phyloP scores from a whole-genome alignment of 2,797 vertebrate species.

The Notolabrus celidotus region DNA sequence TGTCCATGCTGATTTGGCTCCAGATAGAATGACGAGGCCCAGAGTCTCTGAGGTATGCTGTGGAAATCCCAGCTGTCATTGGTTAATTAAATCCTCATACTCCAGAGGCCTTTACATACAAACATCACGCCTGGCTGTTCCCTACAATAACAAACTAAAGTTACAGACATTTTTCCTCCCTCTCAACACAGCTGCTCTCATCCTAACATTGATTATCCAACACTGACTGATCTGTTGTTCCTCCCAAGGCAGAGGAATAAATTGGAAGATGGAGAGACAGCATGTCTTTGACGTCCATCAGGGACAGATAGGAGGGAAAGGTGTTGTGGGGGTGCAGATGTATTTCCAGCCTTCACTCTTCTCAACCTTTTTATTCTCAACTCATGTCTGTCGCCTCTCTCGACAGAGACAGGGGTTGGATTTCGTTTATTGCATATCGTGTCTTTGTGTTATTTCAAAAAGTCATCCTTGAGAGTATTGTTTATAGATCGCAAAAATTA shows the following conservation, averaged over 20 bases:
- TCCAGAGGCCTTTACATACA: conserved; percentile 69
- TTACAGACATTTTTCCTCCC: conserved; percentile 42
- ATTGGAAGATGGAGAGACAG: conserved; percentile 43
- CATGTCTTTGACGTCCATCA: conserved; percentile 13
- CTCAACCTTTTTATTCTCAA: not conserved
- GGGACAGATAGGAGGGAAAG: conserved; percentile 11
- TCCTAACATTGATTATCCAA: conserved; percentile 54
- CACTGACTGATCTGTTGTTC: conserved; percentile 69
- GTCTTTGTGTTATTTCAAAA: conserved; percentile 35
- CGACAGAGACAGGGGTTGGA: not conserved
- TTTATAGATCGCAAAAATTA: not conserved
- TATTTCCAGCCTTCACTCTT: conserved; percentile 12
- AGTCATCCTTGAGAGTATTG: conserved; percentile 19
- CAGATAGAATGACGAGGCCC: conserved; percentile 60
- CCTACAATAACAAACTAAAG: conserved; percentile 69
- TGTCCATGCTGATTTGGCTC: conserved; percentile 58
- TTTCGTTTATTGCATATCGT: conserved; percentile 16
- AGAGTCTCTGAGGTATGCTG: conserved; percentile 50
- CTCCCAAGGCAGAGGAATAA: conserved; percentile 36
- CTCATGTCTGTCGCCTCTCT: not conserved
- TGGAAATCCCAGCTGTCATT: conserved; percentile 70
- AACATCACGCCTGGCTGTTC: conserved; percentile 68
- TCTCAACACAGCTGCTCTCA: conserved; percentile 58
- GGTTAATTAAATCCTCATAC: conserved; percentile 71
- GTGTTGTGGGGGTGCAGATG: not conserved